Evolutionary conservation across 2,113 vertebrate genomes (phyloP).

Genomic region (Macrotus californicus): DNA sequence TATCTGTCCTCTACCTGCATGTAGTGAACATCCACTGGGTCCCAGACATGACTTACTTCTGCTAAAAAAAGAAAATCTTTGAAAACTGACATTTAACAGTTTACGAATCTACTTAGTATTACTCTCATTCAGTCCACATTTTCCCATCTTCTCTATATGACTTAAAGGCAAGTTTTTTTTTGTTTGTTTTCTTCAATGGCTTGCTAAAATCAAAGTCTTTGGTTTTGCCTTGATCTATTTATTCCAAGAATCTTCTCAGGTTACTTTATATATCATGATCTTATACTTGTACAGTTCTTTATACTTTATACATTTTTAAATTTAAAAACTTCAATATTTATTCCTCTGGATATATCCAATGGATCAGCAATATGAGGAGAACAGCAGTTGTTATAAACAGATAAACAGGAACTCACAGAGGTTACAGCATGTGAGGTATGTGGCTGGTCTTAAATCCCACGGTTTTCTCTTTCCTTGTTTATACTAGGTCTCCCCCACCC

Average conservation of each 20-base stretch:
- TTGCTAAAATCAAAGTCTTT: neutral
- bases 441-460: neutral
- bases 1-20: neutral
- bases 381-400: neutral
- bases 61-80: neutral
- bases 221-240: neutral
- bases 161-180: neutral
- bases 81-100: neutral
- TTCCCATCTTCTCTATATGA: neutral
- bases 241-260: neutral
- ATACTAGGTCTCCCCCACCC: neutral
- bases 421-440: neutral
- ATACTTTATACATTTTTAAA: neutral
- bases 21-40: neutral
- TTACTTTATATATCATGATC: neutral
- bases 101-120: neutral
- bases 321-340: neutral
- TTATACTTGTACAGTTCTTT: neutral
- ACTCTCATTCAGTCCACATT: neutral
- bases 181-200: neutral
- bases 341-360: neutral
- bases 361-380: neutral
- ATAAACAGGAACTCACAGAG: neutral
- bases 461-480: neutral
- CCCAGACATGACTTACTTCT: neutral